These are phyloP conservation scores for Brachyalestes nurse DNA, from an alignment of 2,797 vertebrate species.

Conservation along the genomic window DNA sequence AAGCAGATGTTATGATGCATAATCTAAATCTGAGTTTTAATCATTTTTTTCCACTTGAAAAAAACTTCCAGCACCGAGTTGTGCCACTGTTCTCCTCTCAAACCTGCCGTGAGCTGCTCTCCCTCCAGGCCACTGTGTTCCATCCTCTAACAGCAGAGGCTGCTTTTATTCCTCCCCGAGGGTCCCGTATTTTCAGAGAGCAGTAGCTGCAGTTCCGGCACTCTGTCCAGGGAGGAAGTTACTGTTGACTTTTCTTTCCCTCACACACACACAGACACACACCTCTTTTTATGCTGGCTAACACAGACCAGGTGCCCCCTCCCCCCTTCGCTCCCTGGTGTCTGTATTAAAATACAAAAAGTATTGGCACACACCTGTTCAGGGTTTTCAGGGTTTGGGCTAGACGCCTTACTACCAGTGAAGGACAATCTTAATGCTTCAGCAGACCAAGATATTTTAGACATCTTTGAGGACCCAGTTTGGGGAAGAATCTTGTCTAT, in stretches of 20 bases:
- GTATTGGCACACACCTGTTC: too few species aligned
- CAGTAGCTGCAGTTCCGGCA: constrained; percentile 31
- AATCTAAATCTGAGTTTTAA: too few species aligned
- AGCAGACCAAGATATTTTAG: too few species aligned
- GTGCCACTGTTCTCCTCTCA: background rate
- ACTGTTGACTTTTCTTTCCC: constrained; percentile 46
- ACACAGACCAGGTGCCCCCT: constrained; percentile 72
- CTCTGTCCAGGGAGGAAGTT: constrained; percentile 51
- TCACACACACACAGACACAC: constrained; percentile 2
- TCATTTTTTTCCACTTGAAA: too few species aligned
- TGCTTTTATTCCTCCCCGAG: background rate
- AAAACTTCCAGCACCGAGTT: background rate
- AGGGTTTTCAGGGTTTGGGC: too few species aligned
- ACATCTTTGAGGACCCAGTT: too few species aligned
- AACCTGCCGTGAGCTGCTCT: background rate
- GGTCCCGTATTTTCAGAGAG: constrained; percentile 9
- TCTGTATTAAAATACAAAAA: background rate
- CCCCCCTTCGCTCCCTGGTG: background rate
- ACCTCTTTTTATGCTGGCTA: constrained; percentile 53
- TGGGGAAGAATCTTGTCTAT: too few species aligned
- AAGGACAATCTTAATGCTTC: too few species aligned
- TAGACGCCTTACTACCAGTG: too few species aligned
- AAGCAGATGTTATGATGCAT: background rate
- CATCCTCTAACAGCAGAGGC: constrained; percentile 18
- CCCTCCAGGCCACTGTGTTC: background rate